Conservation (phyloP, 2,113 vertebrate genomes). For the Mellivora capensis region DNA sequence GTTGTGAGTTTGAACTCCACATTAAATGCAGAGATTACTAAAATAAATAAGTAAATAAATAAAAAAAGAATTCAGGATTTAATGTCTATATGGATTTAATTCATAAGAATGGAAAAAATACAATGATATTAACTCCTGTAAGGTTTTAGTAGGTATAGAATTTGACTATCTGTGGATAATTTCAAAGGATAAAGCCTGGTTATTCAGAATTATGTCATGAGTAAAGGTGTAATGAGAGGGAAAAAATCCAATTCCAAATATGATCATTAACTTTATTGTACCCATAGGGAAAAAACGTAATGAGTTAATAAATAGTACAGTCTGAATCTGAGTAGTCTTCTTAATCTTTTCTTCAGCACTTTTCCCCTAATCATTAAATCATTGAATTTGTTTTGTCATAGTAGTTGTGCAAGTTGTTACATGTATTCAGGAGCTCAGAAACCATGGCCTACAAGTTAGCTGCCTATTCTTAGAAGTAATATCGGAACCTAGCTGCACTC, state of each 20-base stretch:
- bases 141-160: neutral
- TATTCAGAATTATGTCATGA: neutral
- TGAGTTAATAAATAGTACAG: neutral
- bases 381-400: neutral
- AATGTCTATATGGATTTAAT: neutral
- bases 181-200: neutral
- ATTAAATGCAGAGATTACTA: neutral
- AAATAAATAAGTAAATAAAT: neutral
- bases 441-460: neutral
- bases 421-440: neutral
- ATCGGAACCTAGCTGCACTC: neutral
- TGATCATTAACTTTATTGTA: neutral
- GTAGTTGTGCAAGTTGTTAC: neutral
- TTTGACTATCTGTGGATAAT: neutral
- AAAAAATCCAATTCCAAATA: neutral
- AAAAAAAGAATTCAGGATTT: neutral
- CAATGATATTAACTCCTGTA: neutral
- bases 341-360: neutral
- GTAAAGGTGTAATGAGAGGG: neutral
- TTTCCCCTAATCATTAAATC: neutral
- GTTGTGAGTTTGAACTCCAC: neutral
- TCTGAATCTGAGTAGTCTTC: neutral
- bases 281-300: neutral
- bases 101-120: neutral
- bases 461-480: neutral